phyloP scores from a whole-genome alignment of 2,797 vertebrate genomes.

The Tadarida brasiliensis region DNA sequence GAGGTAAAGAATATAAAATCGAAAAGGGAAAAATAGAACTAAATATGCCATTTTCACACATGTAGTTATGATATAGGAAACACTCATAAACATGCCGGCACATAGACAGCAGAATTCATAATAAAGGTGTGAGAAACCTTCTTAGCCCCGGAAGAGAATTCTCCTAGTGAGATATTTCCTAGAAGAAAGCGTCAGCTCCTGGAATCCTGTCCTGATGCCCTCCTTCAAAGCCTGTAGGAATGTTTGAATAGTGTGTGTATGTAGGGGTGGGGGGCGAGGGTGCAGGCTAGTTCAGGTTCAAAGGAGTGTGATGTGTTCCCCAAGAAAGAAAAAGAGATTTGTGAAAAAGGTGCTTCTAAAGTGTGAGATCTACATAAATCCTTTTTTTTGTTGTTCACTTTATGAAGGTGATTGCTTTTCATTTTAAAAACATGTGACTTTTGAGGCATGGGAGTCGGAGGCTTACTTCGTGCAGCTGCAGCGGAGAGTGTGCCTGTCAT shows the following conservation, averaged over 20 bases:
- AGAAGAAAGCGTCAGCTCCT: background rate
- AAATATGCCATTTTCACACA: slow-evolving; percentile 69
- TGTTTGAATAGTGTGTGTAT: background rate
- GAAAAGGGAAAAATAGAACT: slow-evolving; percentile 36
- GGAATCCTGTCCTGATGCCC: background rate
- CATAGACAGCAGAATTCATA: slow-evolving; percentile 54
- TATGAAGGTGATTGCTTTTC: slow-evolving; percentile 5
- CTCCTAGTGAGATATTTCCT: background rate
- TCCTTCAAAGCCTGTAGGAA: background rate
- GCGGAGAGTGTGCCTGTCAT: background rate
- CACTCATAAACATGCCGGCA: slow-evolving; percentile 40
- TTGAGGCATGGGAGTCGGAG: background rate
- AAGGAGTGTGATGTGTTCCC: background rate
- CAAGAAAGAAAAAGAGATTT: background rate
- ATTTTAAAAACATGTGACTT: slow-evolving; percentile 28
- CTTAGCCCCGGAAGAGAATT: background rate
- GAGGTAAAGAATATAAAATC: slow-evolving; percentile 60
- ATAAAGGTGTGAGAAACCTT: slow-evolving; percentile 2
- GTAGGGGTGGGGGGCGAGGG: too few relatives aligned
- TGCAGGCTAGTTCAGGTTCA: background rate
- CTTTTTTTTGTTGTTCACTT: background rate
- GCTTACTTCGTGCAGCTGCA: background rate
- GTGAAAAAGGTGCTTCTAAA: background rate
- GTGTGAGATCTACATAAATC: background rate
- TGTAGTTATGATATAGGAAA: slow-evolving; percentile 41